A percentile compares a stretch with the other conserved stretches of the same genome.
Conservation (phyloP, 2,797 vertebrate genomes). For the Sphenodon punctatus region DNA sequence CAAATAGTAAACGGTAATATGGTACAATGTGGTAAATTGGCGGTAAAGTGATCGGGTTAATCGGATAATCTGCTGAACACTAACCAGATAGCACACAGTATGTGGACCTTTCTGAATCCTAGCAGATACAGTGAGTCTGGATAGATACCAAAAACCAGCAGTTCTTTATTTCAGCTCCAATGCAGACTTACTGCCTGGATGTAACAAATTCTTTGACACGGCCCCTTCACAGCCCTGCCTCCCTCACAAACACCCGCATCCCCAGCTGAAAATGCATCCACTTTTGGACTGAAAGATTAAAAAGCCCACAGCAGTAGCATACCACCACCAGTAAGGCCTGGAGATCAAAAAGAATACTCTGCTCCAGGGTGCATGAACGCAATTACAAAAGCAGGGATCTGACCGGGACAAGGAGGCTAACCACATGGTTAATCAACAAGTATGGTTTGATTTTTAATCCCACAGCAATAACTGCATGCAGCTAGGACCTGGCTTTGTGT, state of each 20-base stretch:
- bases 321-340: background rate
- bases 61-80: too few relatives aligned
- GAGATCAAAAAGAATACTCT: background rate
- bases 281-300: background rate
- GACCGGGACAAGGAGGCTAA: background rate
- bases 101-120: too few relatives aligned
- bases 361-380: background rate
- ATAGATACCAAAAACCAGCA: too few relatives aligned
- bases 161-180: too few relatives aligned
- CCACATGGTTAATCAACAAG: conserved; percentile 10
- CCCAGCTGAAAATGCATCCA: background rate
- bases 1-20: too few relatives aligned
- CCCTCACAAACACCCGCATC: background rate
- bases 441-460: background rate
- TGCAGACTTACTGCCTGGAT: background rate
- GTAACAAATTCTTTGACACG: background rate
- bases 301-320: background rate
- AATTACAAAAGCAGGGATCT: background rate
- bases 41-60: too few relatives aligned
- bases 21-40: too few relatives aligned
- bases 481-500: background rate
- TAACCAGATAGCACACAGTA: too few relatives aligned
- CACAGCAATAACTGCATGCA: background rate
- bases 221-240: background rate
- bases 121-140: too few relatives aligned